Evolutionary conservation across 2,113 vertebrate species (phyloP), one percentile per base, ranked within the genome.

Genomic region (Addax nasomaculatus): DNA sequence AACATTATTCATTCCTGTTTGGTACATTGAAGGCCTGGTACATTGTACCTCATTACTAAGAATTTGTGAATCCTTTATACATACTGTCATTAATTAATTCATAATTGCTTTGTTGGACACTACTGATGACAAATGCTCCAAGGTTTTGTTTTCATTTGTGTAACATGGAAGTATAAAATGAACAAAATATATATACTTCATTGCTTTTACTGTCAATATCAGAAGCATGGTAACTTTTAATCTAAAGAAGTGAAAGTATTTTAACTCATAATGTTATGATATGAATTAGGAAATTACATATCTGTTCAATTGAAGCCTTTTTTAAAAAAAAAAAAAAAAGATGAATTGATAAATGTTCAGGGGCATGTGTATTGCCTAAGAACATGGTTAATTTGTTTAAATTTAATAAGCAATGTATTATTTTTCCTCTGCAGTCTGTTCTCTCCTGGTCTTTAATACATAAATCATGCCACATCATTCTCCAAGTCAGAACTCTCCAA

Each of bases 221-320:
- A 96, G n/a, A 88, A 92, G 85, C 17, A 83, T 55, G 47, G 27
- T 73, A 67, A 43, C 95, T 93, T 95, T 95, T 76, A 60, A 84
- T 53, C 62, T 79, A 90, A 94, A 88, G 29, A 97, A 94, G 81
- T 88, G n/a, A 86, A 97, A 88, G 14, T 85, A 78, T 90, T 96
- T 97, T 19, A 86, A 85, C 6, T 64, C 58, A 64, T 29, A 76
- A 53, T 49, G 7, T 76, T n/a, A 53, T 85, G 89, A 49, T 76
- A 49, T 93, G 64, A 76, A 43, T 89, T 62, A 91, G 13, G 45
- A 93, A 89, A 89, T 89, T 70, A 29, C 16, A n/a, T 88, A 87
- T 33, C 2, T 89, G 25, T 93, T 93, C 30, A 85, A 85, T 47
- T 89, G 11, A 93, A 95, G 33, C 30, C 29, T 90, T 89, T 70